Conservation (phyloP, 2,113 vertebrate species). For the Brachirus orientalis region DNA sequence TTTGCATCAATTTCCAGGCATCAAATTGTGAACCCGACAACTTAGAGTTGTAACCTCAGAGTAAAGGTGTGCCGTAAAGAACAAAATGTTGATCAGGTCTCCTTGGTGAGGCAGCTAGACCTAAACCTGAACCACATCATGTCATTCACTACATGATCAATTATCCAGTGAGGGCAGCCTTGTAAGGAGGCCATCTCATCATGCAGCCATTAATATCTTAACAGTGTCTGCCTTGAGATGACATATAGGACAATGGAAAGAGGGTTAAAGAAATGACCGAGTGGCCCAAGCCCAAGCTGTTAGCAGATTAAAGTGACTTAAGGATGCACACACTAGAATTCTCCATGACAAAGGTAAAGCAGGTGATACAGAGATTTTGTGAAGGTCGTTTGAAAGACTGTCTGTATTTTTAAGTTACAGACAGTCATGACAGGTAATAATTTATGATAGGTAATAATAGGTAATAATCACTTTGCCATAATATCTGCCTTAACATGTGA, state of each 20-base stretch:
- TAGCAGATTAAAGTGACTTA: slow-evolving; percentile 75
- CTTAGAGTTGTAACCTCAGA: background rate
- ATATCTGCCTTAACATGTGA: too few species aligned
- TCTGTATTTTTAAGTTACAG: background rate
- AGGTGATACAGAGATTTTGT: slow-evolving; percentile 42
- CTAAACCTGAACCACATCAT: slow-evolving; percentile 79
- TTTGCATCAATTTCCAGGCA: background rate
- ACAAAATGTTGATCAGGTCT: slow-evolving; percentile 29
- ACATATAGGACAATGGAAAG: slow-evolving; percentile 80
- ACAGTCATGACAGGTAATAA: background rate
- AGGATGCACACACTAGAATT: slow-evolving; percentile 53
- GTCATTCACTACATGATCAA: slow-evolving; percentile 80
- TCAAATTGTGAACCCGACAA: background rate
- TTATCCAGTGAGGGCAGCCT: slow-evolving; percentile 79
- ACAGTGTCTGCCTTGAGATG: slow-evolving; percentile 80
- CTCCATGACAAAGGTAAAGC: slow-evolving; percentile 42
- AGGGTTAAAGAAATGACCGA: slow-evolving; percentile 70
- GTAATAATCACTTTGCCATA: too few species aligned
- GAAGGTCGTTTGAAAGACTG: slow-evolving; percentile 35
- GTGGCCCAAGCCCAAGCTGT: slow-evolving; percentile 69
- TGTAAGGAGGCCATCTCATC: slow-evolving; percentile 80
- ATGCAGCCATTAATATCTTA: slow-evolving; percentile 84
- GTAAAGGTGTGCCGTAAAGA: slow-evolving; percentile 13
- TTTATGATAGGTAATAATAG: too few species aligned
- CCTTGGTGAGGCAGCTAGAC: slow-evolving; percentile 33